phyloP scores from a whole-genome alignment of 2,888 invertebrate species.

The Plutella xylostella region DNA sequence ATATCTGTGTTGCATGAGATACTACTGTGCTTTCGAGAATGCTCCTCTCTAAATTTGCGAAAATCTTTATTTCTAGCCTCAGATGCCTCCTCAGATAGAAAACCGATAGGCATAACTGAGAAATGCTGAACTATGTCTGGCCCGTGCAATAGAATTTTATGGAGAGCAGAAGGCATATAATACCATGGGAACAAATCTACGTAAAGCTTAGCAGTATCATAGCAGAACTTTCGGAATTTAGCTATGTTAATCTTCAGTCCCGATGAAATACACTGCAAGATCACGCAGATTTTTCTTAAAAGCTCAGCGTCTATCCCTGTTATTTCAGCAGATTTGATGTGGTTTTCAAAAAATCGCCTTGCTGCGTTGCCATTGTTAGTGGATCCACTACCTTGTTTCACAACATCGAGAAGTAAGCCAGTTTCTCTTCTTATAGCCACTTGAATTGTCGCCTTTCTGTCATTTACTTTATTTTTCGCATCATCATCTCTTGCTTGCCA shows the following conservation, averaged over 20 bases:
- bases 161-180: slow-evolving; percentile 13
- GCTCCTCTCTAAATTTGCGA: slow-evolving; percentile 10
- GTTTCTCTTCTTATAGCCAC: background rate
- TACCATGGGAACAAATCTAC: slow-evolving; percentile 11
- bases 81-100: slow-evolving; percentile 14
- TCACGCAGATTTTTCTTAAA: slow-evolving; percentile 4
- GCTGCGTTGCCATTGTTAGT: background rate
- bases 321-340: slow-evolving; percentile 5
- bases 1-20: background rate
- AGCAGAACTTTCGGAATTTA: slow-evolving; percentile 9
- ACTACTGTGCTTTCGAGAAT: slow-evolving; percentile 13
- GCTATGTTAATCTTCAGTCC: slow-evolving; percentile 3
- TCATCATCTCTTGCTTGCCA: background rate
- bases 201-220: slow-evolving; percentile 9
- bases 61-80: slow-evolving; percentile 15
- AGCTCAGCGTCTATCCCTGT: slow-evolving; percentile 8
- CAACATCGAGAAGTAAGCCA: background rate
- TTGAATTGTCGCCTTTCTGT: background rate
- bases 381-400: slow-evolving; percentile 1
- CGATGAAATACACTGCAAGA: slow-evolving; percentile 7
- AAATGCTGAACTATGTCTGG: slow-evolving; percentile 13
- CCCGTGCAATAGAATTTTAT: slow-evolving; percentile 14
- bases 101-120: slow-evolving; percentile 12
- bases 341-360: background rate
- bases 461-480: background rate